Base-by-base conservation (phyloP, 2,797 vertebrate genomes). In the Sebastes oblongus region DNA sequence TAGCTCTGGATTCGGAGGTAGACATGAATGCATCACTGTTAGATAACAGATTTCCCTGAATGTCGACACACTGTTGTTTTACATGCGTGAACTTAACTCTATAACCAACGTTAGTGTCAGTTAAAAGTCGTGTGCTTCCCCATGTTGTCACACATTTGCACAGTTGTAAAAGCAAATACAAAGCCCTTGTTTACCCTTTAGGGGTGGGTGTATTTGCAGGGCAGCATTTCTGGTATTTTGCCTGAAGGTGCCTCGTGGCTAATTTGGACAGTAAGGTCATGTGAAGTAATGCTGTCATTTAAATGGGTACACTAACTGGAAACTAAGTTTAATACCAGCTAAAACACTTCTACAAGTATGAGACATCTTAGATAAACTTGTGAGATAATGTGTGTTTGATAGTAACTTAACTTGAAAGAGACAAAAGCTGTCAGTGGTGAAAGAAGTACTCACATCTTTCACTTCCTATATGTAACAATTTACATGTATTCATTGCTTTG, bases 61-160 rank as follows among this genome's bases (percentile, higher is more conserved):
- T 78, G 69, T 80, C 66, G 52, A 80, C 66, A 80, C 65, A 39
- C 65, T 58, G 56, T 34, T 75, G 27, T 73, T 75, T 34, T 64
- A 4, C 22, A 6, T 7, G 10, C 3, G 18, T 18, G 10, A 24
- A n/a, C n/a, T 0, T 4, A 50, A 73, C 65, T 56, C 76, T 13
- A 30, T 5, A 52, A 11, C 11, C 0, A 25, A 4, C 20, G 25
- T 7, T 10, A 14, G 16, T 14, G 10, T 22, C 7, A 7, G 52
- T 54, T 30, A 5, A 27, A 74, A 14, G 61, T 46, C 42, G 8
- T 13, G 50, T 20, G 7, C 8, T 20, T 55, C 3, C n/a, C 50
- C 2, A 0, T 56, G 5, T 82, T 82, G 68, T 56, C 13, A 80
- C 75, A 81, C 39, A 42, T 3, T 42, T 16, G 39, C 39, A 42